These are phyloP conservation scores for Pollenia amentaria DNA, from an alignment of 2,888 invertebrate genomes.

Conservation along the genomic window DNA sequence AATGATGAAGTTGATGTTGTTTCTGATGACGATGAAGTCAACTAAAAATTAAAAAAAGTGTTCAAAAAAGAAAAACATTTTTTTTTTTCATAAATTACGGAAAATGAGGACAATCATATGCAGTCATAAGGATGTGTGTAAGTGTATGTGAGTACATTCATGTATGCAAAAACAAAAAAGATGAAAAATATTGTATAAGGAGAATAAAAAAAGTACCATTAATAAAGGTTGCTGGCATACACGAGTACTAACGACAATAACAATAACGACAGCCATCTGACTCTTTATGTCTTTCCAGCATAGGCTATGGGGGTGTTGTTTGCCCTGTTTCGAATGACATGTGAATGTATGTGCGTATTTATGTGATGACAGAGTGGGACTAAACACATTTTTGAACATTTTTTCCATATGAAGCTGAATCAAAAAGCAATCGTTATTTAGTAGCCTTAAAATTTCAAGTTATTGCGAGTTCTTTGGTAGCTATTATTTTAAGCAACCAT, in stretches of 20 bases:
- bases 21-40: slow-evolving; percentile 60
- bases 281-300: background rate
- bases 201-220: slow-evolving; percentile 53
- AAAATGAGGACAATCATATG: slow-evolving; percentile 70
- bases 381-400: background rate
- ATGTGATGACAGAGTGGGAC: slow-evolving; percentile 13
- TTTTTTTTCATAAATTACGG: background rate
- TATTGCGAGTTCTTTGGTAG: no score
- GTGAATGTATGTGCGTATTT: background rate
- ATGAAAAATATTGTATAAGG: slow-evolving; percentile 41
- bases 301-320: slow-evolving; percentile 19
- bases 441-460: no score
- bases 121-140: slow-evolving; percentile 50
- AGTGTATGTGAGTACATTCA: background rate
- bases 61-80: background rate
- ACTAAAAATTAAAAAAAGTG: slow-evolving; percentile 48
- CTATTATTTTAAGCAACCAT: no score
- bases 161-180: background rate
- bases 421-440: no score
- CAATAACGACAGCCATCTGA: slow-evolving; percentile 44
- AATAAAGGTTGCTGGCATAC: slow-evolving; percentile 65
- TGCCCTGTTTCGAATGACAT: background rate
- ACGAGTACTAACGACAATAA: slow-evolving; percentile 26
- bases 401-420: no score
- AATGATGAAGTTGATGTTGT: slow-evolving; percentile 45